Base-by-base conservation (phyloP, 2,888 invertebrate genomes). In the Nebria brevicollis region DNA sequence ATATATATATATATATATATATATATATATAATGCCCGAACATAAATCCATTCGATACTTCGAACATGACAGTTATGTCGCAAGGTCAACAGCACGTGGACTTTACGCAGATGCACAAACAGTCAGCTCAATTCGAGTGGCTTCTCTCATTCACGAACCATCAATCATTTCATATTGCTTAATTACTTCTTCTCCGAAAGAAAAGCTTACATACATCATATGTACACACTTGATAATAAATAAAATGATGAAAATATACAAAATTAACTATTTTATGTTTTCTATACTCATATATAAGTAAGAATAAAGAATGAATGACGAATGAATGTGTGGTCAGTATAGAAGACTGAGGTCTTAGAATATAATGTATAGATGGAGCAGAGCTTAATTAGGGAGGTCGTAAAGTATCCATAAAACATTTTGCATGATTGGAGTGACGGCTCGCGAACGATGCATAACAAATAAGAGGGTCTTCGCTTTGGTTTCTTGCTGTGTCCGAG, bases 331-430 rank as follows among this genome's bases (percentile, higher is more conserved):
- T 66, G n/a, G 66, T 10, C 25, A 34, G 8, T 66, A 8, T 11
- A 11, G 66, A 20, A 20, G 20, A 20, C 20, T 20, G 20, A 20
- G 20, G 20, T 20, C 20, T 20, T 20, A 20, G 20, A 20, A 20
- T 66, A 20, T 66, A 11, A 66, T 34, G 20, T 70, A 20, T 1
- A 25, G 70, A 3, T 11, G 34, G 4, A 70, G 25, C 70, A 70
- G 70, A 70, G 72, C 78, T 78, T 78, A 78, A 78, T 78, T 78
- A 78, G 78, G 54, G 78, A 64, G 78, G 78, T 66, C 54, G 73
- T 78, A 72, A 78, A 78, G 73, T 72, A 66, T 72, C 73, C 78
- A 78, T 78, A 78, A 78, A 78, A 78, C 78, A 78, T 78, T 42
- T 34, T 78, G 34, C 78, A 78, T 73, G 78, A 78, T 78, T 78